These are phyloP conservation scores for Salvelinus sp. DNA, from an alignment of 2,113 vertebrate genomes.

Conservation along the genomic window DNA sequence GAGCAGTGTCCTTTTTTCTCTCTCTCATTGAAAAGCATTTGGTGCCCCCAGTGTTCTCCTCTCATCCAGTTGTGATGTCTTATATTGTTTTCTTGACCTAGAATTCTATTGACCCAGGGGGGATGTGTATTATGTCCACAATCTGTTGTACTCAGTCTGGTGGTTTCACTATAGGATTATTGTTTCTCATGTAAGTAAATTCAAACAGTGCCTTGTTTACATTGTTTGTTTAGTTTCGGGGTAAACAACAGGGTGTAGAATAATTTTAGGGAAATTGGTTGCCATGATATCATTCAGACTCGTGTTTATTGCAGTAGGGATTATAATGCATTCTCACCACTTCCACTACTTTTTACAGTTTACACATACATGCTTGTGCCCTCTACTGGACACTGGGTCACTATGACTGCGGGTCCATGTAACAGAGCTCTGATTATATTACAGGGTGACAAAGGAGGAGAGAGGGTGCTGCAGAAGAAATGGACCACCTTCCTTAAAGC, in stretches of 20 bases:
- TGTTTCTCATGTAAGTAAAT: slow-evolving; percentile 20
- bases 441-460: slow-evolving; percentile 91
- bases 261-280: not conserved
- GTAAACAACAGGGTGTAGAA: not conserved
- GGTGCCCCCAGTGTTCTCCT: slow-evolving; percentile 32
- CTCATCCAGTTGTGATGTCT: slow-evolving; percentile 39
- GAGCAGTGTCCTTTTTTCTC: slow-evolving; percentile 22
- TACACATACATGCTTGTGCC: slow-evolving; percentile 35
- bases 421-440: slow-evolving; percentile 12
- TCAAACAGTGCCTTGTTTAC: slow-evolving; percentile 22
- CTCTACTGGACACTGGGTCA: slow-evolving; percentile 42
- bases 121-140: slow-evolving; percentile 24
- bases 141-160: slow-evolving; percentile 31
- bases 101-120: slow-evolving; percentile 40
- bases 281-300: not conserved
- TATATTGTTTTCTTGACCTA: slow-evolving; percentile 55
- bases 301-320: not conserved
- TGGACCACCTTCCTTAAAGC: slow-evolving; percentile 97
- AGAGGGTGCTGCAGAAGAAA: slow-evolving; percentile 92
- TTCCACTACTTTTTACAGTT: not conserved
- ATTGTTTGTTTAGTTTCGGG: slow-evolving; percentile 11
- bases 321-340: not conserved
- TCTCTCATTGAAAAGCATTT: slow-evolving; percentile 54
- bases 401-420: not conserved
- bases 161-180: slow-evolving; percentile 25